Evolutionary conservation across 2,888 invertebrate species (phyloP), one percentile per base, ranked within the genome.

Genomic region (Chrysotoxum bicinctum): DNA sequence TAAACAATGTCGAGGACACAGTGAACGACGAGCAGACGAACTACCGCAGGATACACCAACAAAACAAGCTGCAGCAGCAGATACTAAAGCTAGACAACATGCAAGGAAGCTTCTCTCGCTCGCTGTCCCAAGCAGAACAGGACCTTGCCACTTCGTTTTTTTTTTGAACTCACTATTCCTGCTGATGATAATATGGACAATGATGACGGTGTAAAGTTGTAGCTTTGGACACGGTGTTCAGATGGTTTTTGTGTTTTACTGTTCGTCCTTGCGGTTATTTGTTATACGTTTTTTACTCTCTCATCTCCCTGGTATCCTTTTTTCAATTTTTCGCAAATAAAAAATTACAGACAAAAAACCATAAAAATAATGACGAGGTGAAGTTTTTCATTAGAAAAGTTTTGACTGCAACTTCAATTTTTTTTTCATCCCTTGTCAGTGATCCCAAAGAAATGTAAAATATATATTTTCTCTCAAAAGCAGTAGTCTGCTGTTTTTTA

Each of bases 331-430:
- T 35, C 12, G n/a, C 0, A 48, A 48, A 66, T 26, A 43, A 16
- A 40, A 56, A 56, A 35, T 7, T 35, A 32, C 12, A 32, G 5
- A 0, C 8, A 21, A 14, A 32, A 14, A 23, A 23, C 40, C 7
- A 50, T 16, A 50, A 50, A 66, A 48, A 66, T 50, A 50, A 66
- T 66, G 23, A 66, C 48, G 19, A 72, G 60, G 58, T 76, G 56
- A 85, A 85, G 66, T 80, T 85, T 80, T 85, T 85, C 76, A 80
- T 73, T 76, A 68, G 68, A 45, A 80, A 80, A 85, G 66, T 85
- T 85, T 80, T 80, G 76, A 85, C 80, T 72, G 80, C 68, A 62
- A 64, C 54, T 76, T 72, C 45, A 75, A 43, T 48, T 80, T 60
- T 64, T 26, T 40, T 76, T 21, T 14, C 12, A 2, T 14, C 21